Evolutionary conservation across 2,797 vertebrate species (phyloP).

Genomic region (Helarctos malayanus): DNA sequence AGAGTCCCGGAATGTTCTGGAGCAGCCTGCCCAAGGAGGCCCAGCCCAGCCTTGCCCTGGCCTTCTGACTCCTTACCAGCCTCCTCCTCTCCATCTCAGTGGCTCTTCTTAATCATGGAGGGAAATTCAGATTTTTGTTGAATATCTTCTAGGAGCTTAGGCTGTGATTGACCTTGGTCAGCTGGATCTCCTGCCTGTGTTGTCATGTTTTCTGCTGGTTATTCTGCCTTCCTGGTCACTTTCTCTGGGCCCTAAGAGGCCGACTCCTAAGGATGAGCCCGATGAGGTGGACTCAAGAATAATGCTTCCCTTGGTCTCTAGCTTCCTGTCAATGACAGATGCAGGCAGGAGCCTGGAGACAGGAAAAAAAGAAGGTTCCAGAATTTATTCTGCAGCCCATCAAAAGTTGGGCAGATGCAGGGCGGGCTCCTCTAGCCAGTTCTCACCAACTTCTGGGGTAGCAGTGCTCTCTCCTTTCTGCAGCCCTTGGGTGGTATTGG

Average conservation of each 20-base stretch:
- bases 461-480: neutral
- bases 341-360: neutral
- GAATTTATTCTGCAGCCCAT: neutral
- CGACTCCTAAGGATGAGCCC: neutral
- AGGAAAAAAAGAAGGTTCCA: neutral
- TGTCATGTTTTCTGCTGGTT: neutral
- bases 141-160: neutral
- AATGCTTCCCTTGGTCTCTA: neutral
- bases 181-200: neutral
- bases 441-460: neutral
- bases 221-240: neutral
- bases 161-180: rapidly evolving
- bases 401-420: neutral
- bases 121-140: neutral
- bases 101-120: too few relatives aligned
- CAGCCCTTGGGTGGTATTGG: neutral
- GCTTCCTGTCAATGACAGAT: neutral
- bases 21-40: neutral
- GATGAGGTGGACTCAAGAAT: neutral
- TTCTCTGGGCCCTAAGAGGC: neutral
- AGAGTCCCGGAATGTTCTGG: rapidly evolving
- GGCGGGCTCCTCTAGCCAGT: neutral
- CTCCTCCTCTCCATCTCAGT: neutral
- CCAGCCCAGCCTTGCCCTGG: rapidly evolving
- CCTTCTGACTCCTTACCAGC: neutral